phyloP scores from a whole-genome alignment of 2,888 invertebrate genomes.

The Cephus sareptanus region DNA sequence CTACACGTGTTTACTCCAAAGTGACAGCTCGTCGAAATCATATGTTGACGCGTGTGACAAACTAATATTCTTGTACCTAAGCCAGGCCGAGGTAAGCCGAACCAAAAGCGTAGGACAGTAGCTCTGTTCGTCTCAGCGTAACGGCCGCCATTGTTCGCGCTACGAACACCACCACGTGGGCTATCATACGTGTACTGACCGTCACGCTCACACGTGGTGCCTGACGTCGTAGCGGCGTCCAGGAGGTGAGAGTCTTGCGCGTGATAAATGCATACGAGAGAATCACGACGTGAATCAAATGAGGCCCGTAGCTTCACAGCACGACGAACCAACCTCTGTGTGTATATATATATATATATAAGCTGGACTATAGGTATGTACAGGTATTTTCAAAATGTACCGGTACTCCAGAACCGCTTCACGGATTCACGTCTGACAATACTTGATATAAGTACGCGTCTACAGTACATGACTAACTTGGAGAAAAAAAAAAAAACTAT shows the following conservation, averaged over 20 bases:
- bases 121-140: constrained; percentile 47
- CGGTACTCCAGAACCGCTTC: background rate
- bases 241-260: constrained; percentile 10
- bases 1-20: background rate
- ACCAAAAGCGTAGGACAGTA: constrained; percentile 46
- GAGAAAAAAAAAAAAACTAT: background rate
- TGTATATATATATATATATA: background rate
- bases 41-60: background rate
- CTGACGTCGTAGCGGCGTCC: background rate
- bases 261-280: constrained; percentile 44
- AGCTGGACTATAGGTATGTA: background rate
- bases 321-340: background rate
- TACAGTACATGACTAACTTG: no score
- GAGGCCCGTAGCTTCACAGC: constrained; percentile 28
- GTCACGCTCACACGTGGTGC: background rate
- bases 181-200: background rate
- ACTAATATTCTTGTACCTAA: background rate
- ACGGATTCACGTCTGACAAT: background rate
- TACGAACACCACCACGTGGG: background rate
- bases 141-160: constrained; percentile 49
- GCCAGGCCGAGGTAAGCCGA: background rate
- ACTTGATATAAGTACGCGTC: background rate
- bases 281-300: constrained; percentile 40
- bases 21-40: background rate
- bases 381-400: background rate